Evolutionary conservation across 2,888 invertebrate species (phyloP), one percentile per base, ranked within the genome.

Genomic region (Punctoribates punctum): DNA sequence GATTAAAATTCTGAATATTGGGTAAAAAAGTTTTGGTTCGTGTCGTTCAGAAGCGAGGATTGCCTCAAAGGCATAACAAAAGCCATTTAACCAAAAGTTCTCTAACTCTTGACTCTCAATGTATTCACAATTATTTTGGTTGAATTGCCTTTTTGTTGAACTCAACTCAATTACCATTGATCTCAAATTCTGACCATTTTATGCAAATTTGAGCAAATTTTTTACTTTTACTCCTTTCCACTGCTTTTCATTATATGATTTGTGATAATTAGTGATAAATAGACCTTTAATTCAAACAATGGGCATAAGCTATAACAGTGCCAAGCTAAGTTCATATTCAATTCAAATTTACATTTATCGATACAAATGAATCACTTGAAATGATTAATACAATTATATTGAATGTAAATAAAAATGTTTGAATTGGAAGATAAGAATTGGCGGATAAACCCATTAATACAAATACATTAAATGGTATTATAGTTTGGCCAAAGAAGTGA

Each of bases 381-480:
- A n/a, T n/a, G n/a, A n/a, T n/a, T n/a, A n/a, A n/a, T n/a, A n/a
- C n/a, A n/a, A n/a, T n/a, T n/a, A n/a, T n/a, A n/a, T n/a, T n/a
- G 13, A 29, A 34, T 34, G 29, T 29, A 34, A 15, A 29, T 27
- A 29, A 8, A 62, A 11, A 29, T 6, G 29, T 1, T 23, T n/a
- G 17, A 15, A 62, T 48, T 3, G 34, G 3, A 29, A 29, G 27
- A 11, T 57, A 57, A 62, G 27, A 15, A 23, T 1, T 62, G 62
- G 29, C 62, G 29, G 62, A 62, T 29, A 62, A 62, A 62, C 62
- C 62, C n/a, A 62, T 62, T 62, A 62, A 62, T 62, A 62, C 4
- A 15, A 38, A 38, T 17, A 17, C 20, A 67, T 34, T 29, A 67
- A 67, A 67, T 34, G n/a, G 2, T 0, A 70, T 62, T 2, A 54